Evolutionary conservation across 2,888 invertebrate genomes (phyloP), one percentile per base, ranked within the genome.

Genomic region (Romanomermis culicivorax): DNA sequence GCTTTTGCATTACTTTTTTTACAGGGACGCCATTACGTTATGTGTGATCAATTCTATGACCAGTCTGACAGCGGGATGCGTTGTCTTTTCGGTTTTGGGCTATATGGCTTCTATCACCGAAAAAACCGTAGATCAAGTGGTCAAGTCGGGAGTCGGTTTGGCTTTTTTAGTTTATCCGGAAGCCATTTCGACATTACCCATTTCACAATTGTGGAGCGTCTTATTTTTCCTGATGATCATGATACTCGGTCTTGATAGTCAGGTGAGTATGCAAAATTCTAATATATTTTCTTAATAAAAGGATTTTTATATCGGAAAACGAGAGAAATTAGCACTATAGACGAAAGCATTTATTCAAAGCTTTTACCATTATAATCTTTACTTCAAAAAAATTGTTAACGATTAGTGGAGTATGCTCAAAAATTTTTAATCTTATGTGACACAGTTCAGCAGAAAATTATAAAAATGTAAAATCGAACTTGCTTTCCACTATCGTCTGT

Each of bases 151-250:
- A 2, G 69, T 69, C 27, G 70, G 70, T 14, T 57, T 70, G 48
- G 69, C 70, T 1, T 70, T 70, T 59, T 56, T 70, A 20, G 69
- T 65, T 1, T 70, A 70, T 54, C 70, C 70, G 2, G 70, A 70
- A 61, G 70, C 69, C 2, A 68, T 69, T 1, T 61, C 63, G 4
- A 65, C 64, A 42, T 61, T 70, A 20, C 70, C 70, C 7, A 57
- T 67, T 52, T 64, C 68, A 36, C 68, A 69, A 50, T 56, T 70
- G 14, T 70, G 69, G 66, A 63, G 66, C 50, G 64, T 70, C 58
- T 59, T 70, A 51, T 67, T 67, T 64, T 67, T 67, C 60, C 52
- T 67, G 26, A 67, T 67, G 67, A 63, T 67, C 48, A 61, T 64
- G 1, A 67, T 68, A 56, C 60, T 67, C 25, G 67, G 67, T 14